Conservation (phyloP, 30 jellyfish, hydroid and myxozoan species). For the Aurelia aurita complex sp. Pacific region DNA sequence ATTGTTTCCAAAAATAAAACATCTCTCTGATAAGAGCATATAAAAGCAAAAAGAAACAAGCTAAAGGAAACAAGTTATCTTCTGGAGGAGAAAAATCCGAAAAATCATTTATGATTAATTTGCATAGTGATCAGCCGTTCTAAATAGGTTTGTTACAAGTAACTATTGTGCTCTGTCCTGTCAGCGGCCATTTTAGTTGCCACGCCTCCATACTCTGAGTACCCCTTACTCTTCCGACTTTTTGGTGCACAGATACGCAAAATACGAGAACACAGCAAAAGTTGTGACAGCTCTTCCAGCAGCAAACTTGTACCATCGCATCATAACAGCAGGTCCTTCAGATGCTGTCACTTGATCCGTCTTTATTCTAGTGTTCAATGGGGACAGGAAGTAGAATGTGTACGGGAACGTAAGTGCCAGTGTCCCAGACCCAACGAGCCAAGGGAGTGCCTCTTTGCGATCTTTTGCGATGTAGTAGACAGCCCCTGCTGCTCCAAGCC, state of each 20-base stretch:
- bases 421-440: conserved; percentile 58
- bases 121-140: too few relatives aligned
- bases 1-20: too few relatives aligned
- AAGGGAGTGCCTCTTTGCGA: conserved; percentile 59
- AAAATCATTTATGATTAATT: too few relatives aligned
- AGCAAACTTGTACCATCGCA: conserved; percentile 54
- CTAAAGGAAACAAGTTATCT: too few relatives aligned
- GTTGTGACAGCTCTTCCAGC: conserved; percentile 47
- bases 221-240: background rate
- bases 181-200: too few relatives aligned
- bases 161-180: too few relatives aligned
- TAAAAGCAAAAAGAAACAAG: too few relatives aligned
- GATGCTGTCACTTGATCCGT: conserved; percentile 30
- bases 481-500: conserved; percentile 47
- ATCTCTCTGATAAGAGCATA: too few relatives aligned
- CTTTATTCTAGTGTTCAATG: conserved; percentile 42
- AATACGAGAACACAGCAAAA: conserved; percentile 47
- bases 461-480: conserved; percentile 49
- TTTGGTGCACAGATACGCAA: conserved; percentile 51
- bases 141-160: too few relatives aligned
- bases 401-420: conserved; percentile 53
- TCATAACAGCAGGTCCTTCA: conserved; percentile 58
- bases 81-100: too few relatives aligned
- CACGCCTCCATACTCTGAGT: too few relatives aligned
- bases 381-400: conserved; percentile 43